Base-by-base conservation (phyloP, 2,797 vertebrate genomes). In the Muscicapa comitata region DNA sequence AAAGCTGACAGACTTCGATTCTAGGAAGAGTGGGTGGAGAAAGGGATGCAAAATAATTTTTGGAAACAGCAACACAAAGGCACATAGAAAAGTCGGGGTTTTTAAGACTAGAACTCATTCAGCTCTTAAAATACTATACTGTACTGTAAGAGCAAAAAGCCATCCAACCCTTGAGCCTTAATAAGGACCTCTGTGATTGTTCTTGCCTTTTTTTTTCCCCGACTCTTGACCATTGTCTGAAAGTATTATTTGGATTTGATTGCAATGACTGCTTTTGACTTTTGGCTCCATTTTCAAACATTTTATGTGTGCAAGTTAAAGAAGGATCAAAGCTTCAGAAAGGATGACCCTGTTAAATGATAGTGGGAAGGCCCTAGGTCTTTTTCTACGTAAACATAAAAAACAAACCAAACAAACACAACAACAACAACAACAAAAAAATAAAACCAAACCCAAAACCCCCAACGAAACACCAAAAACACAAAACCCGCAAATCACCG, bases 381-480 rank as follows among this genome's bases (percentile, higher is more conserved):
- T 72, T 76, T 59, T 76, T 9, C 25, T 29, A 57, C 26, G 13
- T 50, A 51, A 72, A 58, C 3, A 58, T 13, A 51, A n/a, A 37
- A 50, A n/a, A 37, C 3, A 6, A 42, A 18, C 3, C 11, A 76
- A 61, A 6, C 24, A 62, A 47, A 2, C 10, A 59, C 29, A 55
- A 54, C 11, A 50, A 23, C 4, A 28, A 48, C 24, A 48, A 25
- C 5, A 37, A 43, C 6, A 20, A 8, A 16, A 40, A 4, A 17
- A 51, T 17, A 29, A 51, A 3, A n/a, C n/a, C 7, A 25, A 12
- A n/a, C 6, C 16, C 33, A 17, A 71, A 38, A 4, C 4, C 2
- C 23, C 38, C 23, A 67, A 13, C 0, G 0, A 37, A 75, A 67
- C 8, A 68, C 4, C 4, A 61, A 42, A 67, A 58, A 0, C 4